Evolutionary conservation across 2,888 invertebrate genomes (phyloP).

Genomic region (Ectemnius continuus): DNA sequence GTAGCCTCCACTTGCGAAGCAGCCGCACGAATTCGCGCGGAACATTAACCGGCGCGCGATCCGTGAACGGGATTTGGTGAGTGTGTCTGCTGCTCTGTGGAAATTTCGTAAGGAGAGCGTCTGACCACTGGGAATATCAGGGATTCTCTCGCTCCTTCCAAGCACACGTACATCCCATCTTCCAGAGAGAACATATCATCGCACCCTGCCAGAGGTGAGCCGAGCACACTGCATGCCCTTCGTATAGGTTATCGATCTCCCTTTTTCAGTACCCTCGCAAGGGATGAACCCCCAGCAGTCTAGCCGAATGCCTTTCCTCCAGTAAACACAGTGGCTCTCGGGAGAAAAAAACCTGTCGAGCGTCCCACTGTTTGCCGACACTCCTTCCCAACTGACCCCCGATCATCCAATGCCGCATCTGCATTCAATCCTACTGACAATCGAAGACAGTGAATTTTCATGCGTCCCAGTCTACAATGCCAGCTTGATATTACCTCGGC

Average conservation of each 20-base stretch:
- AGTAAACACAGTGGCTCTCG: constrained; percentile 18
- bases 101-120: neutral
- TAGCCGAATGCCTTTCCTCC: neutral
- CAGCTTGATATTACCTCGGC: too few relatives aligned
- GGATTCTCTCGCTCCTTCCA: neutral
- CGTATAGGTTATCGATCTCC: constrained; percentile 54
- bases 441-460: too few relatives aligned
- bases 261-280: constrained; percentile 17
- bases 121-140: too few relatives aligned
- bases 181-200: constrained; percentile 23
- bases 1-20: too few relatives aligned
- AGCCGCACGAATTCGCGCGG: neutral
- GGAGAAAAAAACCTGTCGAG: constrained; percentile 21
- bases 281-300: constrained; percentile 33
- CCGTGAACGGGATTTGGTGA: neutral
- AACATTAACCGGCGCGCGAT: constrained; percentile 1
- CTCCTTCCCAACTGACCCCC: too few relatives aligned
- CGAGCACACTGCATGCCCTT: constrained; percentile 32
- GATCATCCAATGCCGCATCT: too few relatives aligned
- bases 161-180: neutral
- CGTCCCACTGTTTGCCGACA: too few relatives aligned
- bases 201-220: constrained; percentile 37
- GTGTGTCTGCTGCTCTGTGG: neutral
- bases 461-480: too few relatives aligned
- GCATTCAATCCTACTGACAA: too few relatives aligned